These are phyloP conservation scores for Daphoenositta chrysoptera DNA, from an alignment of 2,113 vertebrate species.

Conservation along the genomic window DNA sequence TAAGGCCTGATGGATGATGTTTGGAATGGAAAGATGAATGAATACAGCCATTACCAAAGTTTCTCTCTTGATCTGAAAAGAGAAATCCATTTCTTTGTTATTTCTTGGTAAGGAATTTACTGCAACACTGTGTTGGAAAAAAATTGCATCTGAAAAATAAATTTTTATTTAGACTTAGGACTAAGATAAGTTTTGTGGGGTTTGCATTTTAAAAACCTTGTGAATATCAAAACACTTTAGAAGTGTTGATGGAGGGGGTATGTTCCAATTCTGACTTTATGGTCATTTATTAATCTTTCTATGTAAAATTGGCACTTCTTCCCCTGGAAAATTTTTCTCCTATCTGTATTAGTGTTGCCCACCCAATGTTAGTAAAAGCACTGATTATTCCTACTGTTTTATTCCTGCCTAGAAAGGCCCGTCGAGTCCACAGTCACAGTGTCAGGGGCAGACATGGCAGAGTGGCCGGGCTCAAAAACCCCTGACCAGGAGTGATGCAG, in stretches of 20 bases:
- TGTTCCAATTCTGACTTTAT: neutral
- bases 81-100: slow-evolving; percentile 20
- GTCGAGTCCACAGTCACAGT: neutral
- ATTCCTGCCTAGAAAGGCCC: neutral
- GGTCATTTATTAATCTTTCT: neutral
- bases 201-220: neutral
- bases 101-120: neutral
- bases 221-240: neutral
- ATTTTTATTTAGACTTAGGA: neutral
- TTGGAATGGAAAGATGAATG: slow-evolving; percentile 41
- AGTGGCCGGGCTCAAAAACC: neutral
- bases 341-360: neutral
- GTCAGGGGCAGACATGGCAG: neutral
- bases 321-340: neutral
- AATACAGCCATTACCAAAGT: slow-evolving; percentile 4
- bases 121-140: neutral
- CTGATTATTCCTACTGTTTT: neutral
- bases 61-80: neutral
- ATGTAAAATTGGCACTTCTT: neutral
- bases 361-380: neutral
- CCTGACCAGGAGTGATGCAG: neutral
- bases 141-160: neutral
- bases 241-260: rapidly evolving
- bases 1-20: slow-evolving; percentile 53
- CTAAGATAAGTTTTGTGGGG: neutral